Percentiles rank a stretch among this genome's conserved stretches.
Conservation (phyloP, 2,113 vertebrate species). For the Marmota flaviventris region DNA sequence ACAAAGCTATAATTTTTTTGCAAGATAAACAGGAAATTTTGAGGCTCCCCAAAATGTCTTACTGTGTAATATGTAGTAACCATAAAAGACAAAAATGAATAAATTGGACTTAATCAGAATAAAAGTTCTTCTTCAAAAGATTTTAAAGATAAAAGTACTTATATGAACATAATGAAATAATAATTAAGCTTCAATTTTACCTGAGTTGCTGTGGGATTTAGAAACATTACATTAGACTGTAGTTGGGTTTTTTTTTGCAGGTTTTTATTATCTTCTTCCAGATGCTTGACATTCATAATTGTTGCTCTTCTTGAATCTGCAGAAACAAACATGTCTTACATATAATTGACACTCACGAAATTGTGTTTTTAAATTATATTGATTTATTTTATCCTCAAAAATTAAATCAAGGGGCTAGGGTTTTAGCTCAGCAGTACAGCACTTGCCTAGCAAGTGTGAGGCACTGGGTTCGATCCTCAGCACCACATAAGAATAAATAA, state of each 20-base stretch:
- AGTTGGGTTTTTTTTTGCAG: not conserved
- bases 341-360: not conserved
- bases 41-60: not conserved
- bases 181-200: no score
- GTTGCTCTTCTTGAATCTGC: not conserved
- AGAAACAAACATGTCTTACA: not conserved
- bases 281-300: not conserved
- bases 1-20: conserved; percentile 20
- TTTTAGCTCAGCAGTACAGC: no score
- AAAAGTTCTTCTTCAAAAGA: not conserved
- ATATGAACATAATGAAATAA: not conserved
- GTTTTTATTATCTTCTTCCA: not conserved
- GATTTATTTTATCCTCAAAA: not conserved
- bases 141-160: not conserved
- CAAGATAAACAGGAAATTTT: not conserved
- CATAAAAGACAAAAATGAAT: not conserved
- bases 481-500: no score
- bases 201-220: not conserved
- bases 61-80: not conserved
- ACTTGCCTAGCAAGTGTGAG: no score
- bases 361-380: not conserved
- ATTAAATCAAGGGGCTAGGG: not conserved
- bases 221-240: not conserved
- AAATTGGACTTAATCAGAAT: not conserved
- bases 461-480: no score